Evolutionary conservation across 1,140 invertebrate genomes (phyloP), one percentile per base, ranked within the genome.

Genomic region (Tetraneura akinire): DNA sequence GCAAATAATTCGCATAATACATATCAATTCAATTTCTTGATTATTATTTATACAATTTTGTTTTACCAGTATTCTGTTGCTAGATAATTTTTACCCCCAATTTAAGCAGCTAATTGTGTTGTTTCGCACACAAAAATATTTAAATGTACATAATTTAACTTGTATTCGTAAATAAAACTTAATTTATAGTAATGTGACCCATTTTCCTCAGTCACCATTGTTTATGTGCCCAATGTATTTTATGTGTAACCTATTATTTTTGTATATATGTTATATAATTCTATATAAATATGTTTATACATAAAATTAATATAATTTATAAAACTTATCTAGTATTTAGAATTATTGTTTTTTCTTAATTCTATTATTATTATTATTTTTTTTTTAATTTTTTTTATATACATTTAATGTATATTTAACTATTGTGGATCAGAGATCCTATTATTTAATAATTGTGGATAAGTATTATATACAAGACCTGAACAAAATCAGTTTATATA

Each of bases 401-500:
- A n/a, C n/a, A n/a, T n/a, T n/a, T 14, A 6, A 57, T 76, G 73
- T 76, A 76, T 14, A 78, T 47, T 3, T 47, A 62, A 45, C 74
- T 37, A 16, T 47, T 62, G 13, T 78, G n/a, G 55, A 78, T 78
- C 8, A 11, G n/a, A n/a, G n/a, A 78, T 62, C 55, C 73, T 11
- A 23, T 45, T 57, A 42, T 10, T 62, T n/a, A 32, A 78, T 29
- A 55, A 62, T 37, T 74, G n/a, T 78, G 73, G n/a, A 76, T 76
- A 51, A 76, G 51, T 78, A 78, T 78, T 78, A 62, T 47, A 55
- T 76, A 76, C 71, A 76, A 57, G 51, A 78, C 74, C 74, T 78
- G 74, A 78, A 78, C 74, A 78, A 78, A 78, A 78, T 78, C 74
- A 78, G 53, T 62, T 78, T 45, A 60, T 78, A 62, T 78, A 62